Evolutionary conservation across 92 coral and sea anemone species (phyloP).

Genomic region (Porites rus): DNA sequence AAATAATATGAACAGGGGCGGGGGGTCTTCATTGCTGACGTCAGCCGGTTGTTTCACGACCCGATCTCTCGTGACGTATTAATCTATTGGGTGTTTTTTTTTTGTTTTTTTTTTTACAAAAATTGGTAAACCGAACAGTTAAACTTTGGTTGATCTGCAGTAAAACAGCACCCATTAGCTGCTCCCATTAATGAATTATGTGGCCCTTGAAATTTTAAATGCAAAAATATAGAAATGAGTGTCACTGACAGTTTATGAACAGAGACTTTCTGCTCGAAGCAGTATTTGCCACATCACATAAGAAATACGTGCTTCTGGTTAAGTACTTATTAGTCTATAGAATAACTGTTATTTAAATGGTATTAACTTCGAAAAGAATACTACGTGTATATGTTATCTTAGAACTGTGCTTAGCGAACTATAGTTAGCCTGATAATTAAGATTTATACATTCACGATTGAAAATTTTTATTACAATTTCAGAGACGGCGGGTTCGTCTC

Average conservation of each 20-base stretch:
- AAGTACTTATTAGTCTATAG: background rate
- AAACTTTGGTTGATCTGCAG: too few relatives aligned
- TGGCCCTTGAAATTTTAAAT: background rate
- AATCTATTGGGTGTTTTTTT: too few relatives aligned
- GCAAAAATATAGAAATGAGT: background rate
- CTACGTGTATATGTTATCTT: background rate
- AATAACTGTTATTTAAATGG: background rate
- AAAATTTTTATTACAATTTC: background rate
- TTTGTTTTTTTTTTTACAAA: too few relatives aligned
- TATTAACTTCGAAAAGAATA: background rate
- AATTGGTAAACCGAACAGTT: too few relatives aligned
- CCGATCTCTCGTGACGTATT: too few relatives aligned
- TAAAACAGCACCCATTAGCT: background rate
- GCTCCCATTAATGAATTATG: background rate
- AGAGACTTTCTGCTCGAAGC: background rate
- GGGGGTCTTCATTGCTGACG: too few relatives aligned
- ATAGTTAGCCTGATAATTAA: background rate
- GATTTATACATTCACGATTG: background rate
- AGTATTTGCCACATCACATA: background rate
- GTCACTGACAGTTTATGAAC: background rate
- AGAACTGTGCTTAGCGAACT: background rate
- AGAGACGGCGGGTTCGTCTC: constrained; percentile 19
- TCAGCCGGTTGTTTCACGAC: too few relatives aligned
- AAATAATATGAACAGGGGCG: too few relatives aligned
- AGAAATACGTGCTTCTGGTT: background rate